Conservation (phyloP, 1,140 invertebrate genomes). For the Drosophila pectinifera region DNA sequence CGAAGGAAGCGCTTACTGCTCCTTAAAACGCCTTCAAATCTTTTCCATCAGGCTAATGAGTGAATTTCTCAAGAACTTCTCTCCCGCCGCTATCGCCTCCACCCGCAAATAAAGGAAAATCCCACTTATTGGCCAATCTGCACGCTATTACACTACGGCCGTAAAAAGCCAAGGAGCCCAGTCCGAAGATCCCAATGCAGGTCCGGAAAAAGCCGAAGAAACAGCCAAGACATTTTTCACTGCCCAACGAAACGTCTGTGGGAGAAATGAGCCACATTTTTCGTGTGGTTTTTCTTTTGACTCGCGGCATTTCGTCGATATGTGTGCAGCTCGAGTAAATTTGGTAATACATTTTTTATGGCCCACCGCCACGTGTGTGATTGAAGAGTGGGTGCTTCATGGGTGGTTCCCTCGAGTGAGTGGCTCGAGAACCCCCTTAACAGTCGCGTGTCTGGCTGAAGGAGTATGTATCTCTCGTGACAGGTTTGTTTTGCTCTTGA, state of each 20-base stretch:
- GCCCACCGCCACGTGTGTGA: conserved; percentile 32
- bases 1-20: not conserved
- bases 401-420: conserved; percentile 1
- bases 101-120: conserved; percentile 18
- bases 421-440: conserved; percentile 10
- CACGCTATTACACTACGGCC: conserved; percentile 59
- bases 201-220: conserved; percentile 3
- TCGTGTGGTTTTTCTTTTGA: conserved; percentile 33
- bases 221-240: conserved; percentile 39
- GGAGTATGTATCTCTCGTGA: conserved; percentile 19
- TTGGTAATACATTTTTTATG: conserved; percentile 78
- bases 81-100: not conserved
- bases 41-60: conserved; percentile 35
- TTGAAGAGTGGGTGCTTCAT: conserved; percentile 8
- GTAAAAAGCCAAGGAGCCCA: conserved; percentile 51
- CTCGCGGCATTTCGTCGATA: conserved; percentile 40
- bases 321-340: conserved; percentile 45
- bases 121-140: conserved; percentile 46
- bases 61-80: conserved; percentile 20
- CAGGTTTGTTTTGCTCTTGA: conserved; percentile 49
- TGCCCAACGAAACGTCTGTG: conserved; percentile 5
- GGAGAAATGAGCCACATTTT: conserved; percentile 42
- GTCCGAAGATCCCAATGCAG: conserved; percentile 43
- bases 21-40: not conserved
- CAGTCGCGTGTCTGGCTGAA: conserved; percentile 53